Percentiles rank a stretch among this genome's conserved stretches.
phyloP scores from a whole-genome alignment of 2,797 vertebrate species.

The Heterohyrax brucei region DNA sequence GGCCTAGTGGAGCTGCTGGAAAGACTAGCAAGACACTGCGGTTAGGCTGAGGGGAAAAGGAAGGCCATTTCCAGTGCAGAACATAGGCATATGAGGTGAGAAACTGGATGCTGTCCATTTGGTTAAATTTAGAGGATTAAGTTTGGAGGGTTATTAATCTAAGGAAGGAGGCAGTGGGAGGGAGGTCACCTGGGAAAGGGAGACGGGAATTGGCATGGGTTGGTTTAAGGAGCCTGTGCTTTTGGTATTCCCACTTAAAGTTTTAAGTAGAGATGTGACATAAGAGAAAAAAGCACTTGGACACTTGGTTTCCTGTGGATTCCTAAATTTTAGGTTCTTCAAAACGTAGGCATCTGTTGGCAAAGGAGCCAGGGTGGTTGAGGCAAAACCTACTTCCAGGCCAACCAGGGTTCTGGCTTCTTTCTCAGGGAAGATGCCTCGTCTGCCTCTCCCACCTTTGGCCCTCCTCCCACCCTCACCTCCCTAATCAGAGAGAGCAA shows the following conservation, averaged over 20 bases:
- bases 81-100: background rate
- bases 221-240: background rate
- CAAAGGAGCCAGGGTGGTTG: background rate
- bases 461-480: conserved; percentile 58
- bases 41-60: background rate
- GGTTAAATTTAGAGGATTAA: background rate
- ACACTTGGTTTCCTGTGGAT: background rate
- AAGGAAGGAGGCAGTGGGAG: too few relatives aligned
- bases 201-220: too few relatives aligned
- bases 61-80: background rate
- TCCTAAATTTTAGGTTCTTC: background rate
- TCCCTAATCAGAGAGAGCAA: conserved; percentile 87
- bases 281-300: background rate
- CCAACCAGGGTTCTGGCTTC: background rate
- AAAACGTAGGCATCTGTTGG: accelerated
- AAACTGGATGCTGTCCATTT: background rate
- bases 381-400: background rate
- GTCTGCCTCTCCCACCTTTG: accelerated
- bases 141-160: background rate
- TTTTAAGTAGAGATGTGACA: background rate
- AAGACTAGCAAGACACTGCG: background rate
- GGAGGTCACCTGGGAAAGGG: background rate
- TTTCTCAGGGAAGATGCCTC: background rate
- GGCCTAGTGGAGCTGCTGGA: background rate
- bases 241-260: background rate